Evolutionary conservation across 2,113 vertebrate species (phyloP), one percentile per base, ranked within the genome.

Genomic region (Oncorhynchus keta): DNA sequence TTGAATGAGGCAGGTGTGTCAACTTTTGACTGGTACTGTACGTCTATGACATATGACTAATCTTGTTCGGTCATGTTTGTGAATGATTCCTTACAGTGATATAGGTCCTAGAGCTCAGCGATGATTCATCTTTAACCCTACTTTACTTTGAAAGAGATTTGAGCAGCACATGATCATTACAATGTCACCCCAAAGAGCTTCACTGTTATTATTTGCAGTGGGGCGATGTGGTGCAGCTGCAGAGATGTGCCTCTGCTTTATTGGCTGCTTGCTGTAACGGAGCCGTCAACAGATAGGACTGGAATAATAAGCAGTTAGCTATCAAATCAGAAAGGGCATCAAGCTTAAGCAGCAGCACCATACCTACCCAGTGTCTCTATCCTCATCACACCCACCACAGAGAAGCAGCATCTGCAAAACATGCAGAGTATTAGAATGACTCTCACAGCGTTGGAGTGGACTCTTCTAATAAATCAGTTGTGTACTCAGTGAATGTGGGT

Each of bases 81-180:
- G 16, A 18, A 55, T 2, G 16, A 55, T 55, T 18, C 16, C 51
- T 16, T 55, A 18, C 4, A 4, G 51, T 55, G 16, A 11, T 45
- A 55, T 18, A 55, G 16, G 16, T 55, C 16, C 12, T 16, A 55
- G 51, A 18, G 12, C 51, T 5, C 51, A 55, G 51, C 5, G 51
- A 55, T 1, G 4, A 16, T 55, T 55, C 1, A 55, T 55, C 1
- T 18, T 55, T 45, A 45, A 45, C 39, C 39, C 39, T 45, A 45
- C 51, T 55, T 7, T 55, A 16, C 51, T 5, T 55, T 4, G 5
- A 45, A 45, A 11, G 39, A 12, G 39, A 14, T 18, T 32, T 39
- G 48, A 39, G n/a, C 71, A 11, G 32, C n/a, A 67, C 68, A 75
- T 80, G 78, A 69, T 91, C 87, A 92, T 89, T 84, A 85, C 79